Conservation (phyloP, 2,888 invertebrate species). For the Trissolcus japonicus region DNA sequence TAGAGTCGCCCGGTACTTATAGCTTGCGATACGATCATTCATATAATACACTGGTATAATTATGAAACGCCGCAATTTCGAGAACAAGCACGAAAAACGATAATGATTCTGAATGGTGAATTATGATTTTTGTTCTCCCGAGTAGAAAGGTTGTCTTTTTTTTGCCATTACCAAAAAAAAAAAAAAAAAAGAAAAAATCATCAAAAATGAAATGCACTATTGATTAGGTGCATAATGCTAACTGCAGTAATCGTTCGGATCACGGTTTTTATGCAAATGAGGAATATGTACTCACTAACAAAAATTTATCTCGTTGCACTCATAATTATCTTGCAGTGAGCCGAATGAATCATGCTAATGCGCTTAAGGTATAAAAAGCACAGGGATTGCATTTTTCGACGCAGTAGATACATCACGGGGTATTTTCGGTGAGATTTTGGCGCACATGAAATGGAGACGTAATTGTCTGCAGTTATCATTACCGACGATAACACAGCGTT, state of each 20-base stretch:
- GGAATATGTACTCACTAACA: too few relatives aligned
- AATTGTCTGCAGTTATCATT: conserved; percentile 36
- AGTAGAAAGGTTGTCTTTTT: too few relatives aligned
- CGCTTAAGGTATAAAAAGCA: conserved; percentile 26
- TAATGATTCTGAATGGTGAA: conserved; percentile 5
- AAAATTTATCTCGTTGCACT: background rate
- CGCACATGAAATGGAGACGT: conserved; percentile 37
- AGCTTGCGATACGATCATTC: conserved; percentile 12
- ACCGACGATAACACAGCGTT: conserved; percentile 46
- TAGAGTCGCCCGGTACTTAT: conserved; percentile 10
- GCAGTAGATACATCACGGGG: conserved; percentile 16
- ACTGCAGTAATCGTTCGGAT: background rate
- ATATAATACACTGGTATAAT: conserved; percentile 17
- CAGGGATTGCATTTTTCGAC: too few relatives aligned
- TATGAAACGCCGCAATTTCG: conserved; percentile 10
- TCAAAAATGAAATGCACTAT: too few relatives aligned
- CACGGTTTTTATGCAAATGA: background rate
- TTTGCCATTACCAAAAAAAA: too few relatives aligned
- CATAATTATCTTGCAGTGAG: conserved; percentile 9
- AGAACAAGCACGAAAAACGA: conserved; percentile 6
- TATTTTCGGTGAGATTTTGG: conserved; percentile 30
- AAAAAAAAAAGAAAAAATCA: too few relatives aligned
- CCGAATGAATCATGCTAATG: conserved; percentile 20
- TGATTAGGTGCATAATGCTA: too few relatives aligned
- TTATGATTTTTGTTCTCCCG: background rate